Base-by-base conservation (phyloP, 2,888 invertebrate genomes). In the Diarsia rubi region DNA sequence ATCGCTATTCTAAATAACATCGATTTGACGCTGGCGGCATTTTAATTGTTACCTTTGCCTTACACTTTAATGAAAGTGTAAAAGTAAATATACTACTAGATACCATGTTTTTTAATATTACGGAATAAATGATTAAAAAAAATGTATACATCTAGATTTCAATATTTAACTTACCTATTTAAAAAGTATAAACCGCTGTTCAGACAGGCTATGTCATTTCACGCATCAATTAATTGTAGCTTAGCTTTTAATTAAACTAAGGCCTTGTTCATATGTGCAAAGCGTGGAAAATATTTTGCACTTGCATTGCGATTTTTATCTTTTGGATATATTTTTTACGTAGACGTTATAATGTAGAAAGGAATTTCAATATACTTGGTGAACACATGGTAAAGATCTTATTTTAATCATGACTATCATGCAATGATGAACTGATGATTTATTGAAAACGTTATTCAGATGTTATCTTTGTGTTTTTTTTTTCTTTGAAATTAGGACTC, bases 1-100 rank as follows among this genome's bases (percentile, higher is more conserved):
- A 86, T 82, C 14, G 67, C 54, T 52, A 60, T 72, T 64, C 64
- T 71, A 83, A 77, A 82, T 82, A 75, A 75, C 76, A 67, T 49
- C 42, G 69, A 72, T 86, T 83, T 77, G 71, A 31, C 44, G 24
- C 24, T 71, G 60, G 71, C 37, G 69, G 49, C 27, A 19, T 75
- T 67, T 60, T 81, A 70, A 76, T 81, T 79, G 60, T 81, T 79
- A 47, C 78, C 72, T 74, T 73, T 68, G 73, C 66, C 21, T 66
- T 47, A 68, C 57, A 63, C 73, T 78, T 73, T 76, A 57, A 62
- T 49, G 45, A 31, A 69, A 65, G 64, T 66, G 1, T 19, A 44
- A 54, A 49, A 24, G 52, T 52, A 49, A 27, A 62, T 12, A 49
- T n/a, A n/a, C n/a, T n/a, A n/a, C 19, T 47, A 1, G 21, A 19